Base-by-base conservation (phyloP, 2,113 vertebrate genomes). In the Tenebrosternarchus preto region DNA sequence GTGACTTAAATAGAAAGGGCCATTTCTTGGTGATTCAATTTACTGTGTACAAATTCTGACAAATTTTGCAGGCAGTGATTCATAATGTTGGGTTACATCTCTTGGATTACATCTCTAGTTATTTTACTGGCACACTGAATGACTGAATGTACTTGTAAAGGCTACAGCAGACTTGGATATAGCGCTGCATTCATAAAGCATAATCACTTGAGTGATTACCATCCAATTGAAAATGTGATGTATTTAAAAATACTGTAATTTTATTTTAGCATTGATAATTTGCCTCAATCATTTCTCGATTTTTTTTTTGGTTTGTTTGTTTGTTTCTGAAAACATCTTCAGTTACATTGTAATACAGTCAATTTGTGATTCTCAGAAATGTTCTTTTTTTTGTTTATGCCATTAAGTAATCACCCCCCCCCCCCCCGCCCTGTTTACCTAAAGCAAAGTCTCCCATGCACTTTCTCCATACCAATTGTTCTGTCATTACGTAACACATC, bases 131-230 rank as follows among this genome's bases (percentile, higher is more conserved):
- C 80, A 74, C 82, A 89, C 86, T 82, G 46, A 74, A 68, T 60
- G 79, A 88, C 83, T 90, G 90, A 92, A 91, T 93, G 90, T 92
- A 92, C 82, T 88, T 89, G 86, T 87, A 82, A 83, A 81, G 82
- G 84, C 39, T 59, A 77, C 76, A 83, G 76, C 85, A 79, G 84
- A 82, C 86, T 89, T 88, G 74, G 84, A 83, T 76, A 70, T 85
- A 83, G 86, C 83, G 87, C 68, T 82, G 77, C 80, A 70, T 78
- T 31, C 19, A 60, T 69, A 29, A 24, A 76, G 15, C 43, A 15
- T 50, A 78, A 78, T 73, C 31, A 57, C 31, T 64, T 74, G 76
- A 86, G 86, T 78, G 66, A 87, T 88, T 87, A 88, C 83, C 80
- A 80, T 82, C 60, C 77, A 83, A 85, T 89, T 86, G 83, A 19